Evolutionary conservation across 2,797 vertebrate species (phyloP).

Genomic region (Falco peregrinus): DNA sequence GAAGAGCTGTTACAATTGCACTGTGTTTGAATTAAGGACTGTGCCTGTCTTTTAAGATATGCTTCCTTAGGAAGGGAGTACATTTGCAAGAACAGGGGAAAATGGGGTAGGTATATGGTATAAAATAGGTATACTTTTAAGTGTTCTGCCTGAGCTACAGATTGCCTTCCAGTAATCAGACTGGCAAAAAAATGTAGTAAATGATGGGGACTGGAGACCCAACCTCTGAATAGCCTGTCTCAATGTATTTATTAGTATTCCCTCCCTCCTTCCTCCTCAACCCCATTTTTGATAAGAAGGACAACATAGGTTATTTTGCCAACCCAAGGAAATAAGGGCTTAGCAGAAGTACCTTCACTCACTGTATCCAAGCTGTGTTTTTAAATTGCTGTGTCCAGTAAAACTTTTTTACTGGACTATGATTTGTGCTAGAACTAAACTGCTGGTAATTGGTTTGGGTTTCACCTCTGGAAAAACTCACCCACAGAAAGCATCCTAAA

Average conservation of each 20-base stretch:
- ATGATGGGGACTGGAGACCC: neutral
- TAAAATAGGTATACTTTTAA: neutral
- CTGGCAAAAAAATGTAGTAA: neutral
- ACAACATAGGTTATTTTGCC: neutral
- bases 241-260: constrained; percentile 11
- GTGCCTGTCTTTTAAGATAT: constrained; percentile 21
- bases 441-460: neutral
- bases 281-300: neutral
- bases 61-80: neutral
- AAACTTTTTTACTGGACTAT: constrained; percentile 29
- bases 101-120: neutral
- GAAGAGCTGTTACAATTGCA: constrained; percentile 46
- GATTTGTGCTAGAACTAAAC: neutral
- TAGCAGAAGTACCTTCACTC: neutral
- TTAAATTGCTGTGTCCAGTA: constrained; percentile 14
- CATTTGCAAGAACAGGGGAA: neutral
- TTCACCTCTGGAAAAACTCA: neutral
- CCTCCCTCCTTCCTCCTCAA: neutral
- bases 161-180: neutral
- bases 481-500: neutral
- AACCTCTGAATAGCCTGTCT: neutral
- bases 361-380: neutral
- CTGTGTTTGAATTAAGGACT: neutral
- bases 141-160: neutral
- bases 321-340: neutral